Evolutionary conservation across 1,140 invertebrate genomes (phyloP), one percentile per base, ranked within the genome.

Genomic region (Notospermus geniculatus): DNA sequence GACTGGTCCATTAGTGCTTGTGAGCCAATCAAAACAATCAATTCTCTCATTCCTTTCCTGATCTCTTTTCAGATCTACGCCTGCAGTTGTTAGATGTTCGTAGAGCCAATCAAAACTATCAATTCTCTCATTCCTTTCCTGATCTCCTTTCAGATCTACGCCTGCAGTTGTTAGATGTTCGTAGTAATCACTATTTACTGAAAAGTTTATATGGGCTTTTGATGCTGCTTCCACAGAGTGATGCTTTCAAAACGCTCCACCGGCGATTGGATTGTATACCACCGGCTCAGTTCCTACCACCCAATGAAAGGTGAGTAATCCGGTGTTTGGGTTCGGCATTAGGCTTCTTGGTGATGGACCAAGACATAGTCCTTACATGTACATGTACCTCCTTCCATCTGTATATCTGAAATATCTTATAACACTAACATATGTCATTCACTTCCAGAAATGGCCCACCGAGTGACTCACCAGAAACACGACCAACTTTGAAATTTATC

Each of bases 151-250:
- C 76, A 95, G 95, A 94, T 84, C 81, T 99, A 65, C 86, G 96
- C 29, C 83, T 99, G 61, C 93, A 98, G 74, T 83, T 99, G 62
- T 84, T 99, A 25, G 89, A 95, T 80, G 86, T 88, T 27, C 87
- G 89, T 60, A 83, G 87, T 67, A 91, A 91, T 73, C 86, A 87
- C 59, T 86, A 90, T 71, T 84, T 99, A 67, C 87, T 96, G 1
- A 88, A 91, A 73, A 92, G 93, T 36, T 83, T 99, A 45, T 98
- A 96, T 82, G 95, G 95, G 1, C 85, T 99, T 22, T 83, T 99
- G 9, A 99, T 99, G 97, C 83, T 99, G 57, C 83, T 99, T 65
- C 97, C 97, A 23, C 97, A 99, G 84, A 95, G 91, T 50, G 93
- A 97, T 74, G 93, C 95, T 11, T 99, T 98, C 81, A 88, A 90